phyloP scores from a whole-genome alignment of 2,888 invertebrate species.

The Eucriotettix oculatus region DNA sequence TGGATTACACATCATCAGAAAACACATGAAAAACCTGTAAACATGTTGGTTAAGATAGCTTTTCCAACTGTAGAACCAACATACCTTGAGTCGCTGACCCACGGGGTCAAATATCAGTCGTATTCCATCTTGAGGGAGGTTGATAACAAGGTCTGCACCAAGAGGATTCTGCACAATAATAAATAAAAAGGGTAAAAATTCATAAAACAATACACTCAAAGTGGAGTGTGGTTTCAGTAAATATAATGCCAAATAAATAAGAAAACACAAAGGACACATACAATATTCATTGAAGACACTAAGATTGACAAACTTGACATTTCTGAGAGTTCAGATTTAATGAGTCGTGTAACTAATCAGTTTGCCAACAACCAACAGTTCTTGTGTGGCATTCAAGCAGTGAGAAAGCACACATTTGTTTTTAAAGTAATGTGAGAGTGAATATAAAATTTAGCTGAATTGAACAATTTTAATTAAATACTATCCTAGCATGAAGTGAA shows the following conservation, averaged over 20 bases:
- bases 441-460: too few species aligned
- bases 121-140: conserved; percentile 91
- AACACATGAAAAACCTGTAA: neutral
- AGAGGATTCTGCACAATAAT: conserved; percentile 66
- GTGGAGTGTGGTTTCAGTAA: neutral
- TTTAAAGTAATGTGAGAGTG: too few species aligned
- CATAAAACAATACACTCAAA: conserved; percentile 2
- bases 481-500: too few species aligned
- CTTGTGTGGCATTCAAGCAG: too few species aligned
- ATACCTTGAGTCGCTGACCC: conserved; percentile 74
- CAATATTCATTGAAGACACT: too few species aligned
- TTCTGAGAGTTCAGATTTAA: too few species aligned
- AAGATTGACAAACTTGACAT: too few species aligned
- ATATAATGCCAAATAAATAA: neutral
- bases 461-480: too few species aligned
- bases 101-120: conserved; percentile 92
- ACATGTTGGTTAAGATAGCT: neutral
- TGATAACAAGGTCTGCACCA: conserved; percentile 87
- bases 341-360: too few species aligned
- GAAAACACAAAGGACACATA: neutral
- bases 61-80: conserved; percentile 1
- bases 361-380: too few species aligned
- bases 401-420: too few species aligned
- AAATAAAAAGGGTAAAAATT: conserved; percentile 5
- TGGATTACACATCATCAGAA: neutral